Base-by-base conservation (phyloP, 2,888 invertebrate genomes). In the Lepidonotus clava region DNA sequence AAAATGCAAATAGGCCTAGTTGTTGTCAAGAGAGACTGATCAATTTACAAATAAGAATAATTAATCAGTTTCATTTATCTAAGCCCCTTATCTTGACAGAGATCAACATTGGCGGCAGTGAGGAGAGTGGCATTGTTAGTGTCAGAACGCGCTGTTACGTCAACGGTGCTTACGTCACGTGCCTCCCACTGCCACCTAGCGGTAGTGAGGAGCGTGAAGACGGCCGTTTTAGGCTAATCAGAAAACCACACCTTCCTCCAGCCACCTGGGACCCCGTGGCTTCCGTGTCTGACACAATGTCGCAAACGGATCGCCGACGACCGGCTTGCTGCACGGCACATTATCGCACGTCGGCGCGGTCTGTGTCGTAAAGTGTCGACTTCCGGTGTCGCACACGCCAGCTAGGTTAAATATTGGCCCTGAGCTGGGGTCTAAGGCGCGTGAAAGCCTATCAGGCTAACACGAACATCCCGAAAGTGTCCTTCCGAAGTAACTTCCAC, bases 321-420 rank as follows among this genome's bases (percentile, higher is more conserved):
- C 76, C 38, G 40, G 21, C 24, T 76, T 76, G 18, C 38, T 14
- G 76, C 76, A 76, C 40, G 76, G 40, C 34, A 76, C 40, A 28
- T 76, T 40, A 40, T 76, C 76, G 24, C 76, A 40, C 76, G 76
- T 76, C 24, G 76, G 21, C 21, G 40, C n/a, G 40, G 34, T 40
- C 76, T 5, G 40, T 76, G 76, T 76, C 76, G 6, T 40, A 76
- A 76, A 76, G 76, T 76, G 76, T 76, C 76, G 38, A 76, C 76
- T 76, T 76, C 76, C 76, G 76, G 76, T 34, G 38, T 36, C n/a
- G 40, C 11, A 24, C 36, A 36, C 40, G 40, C 76, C 36, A 76
- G 76, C n/a, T 18, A 76, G 61, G 61, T 61, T 61, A 61, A 61
- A 61, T 61, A 61, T 61, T 61, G 24, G 28, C n/a, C 28, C 61